Evolutionary conservation across 2,113 vertebrate genomes (phyloP).

Genomic region (Myotis brandtii): DNA sequence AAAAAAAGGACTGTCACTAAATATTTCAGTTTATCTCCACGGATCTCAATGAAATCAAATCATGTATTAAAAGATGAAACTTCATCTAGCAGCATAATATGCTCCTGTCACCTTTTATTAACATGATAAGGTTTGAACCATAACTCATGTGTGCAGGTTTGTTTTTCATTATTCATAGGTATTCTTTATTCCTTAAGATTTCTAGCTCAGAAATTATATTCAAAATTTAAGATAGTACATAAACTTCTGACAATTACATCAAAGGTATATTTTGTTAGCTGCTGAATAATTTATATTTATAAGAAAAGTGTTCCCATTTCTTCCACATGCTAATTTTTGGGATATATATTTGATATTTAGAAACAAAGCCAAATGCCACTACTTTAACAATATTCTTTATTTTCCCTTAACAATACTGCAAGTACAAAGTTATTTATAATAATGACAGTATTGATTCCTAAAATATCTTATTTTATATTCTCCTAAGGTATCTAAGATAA

Average conservation of each 20-base stretch:
- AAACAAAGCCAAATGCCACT: neutral
- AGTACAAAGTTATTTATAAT: neutral
- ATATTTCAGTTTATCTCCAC: slow-evolving; percentile 75
- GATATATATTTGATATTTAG: neutral
- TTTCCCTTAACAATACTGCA: neutral
- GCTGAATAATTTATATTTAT: neutral
- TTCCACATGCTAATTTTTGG: neutral
- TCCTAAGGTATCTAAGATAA: neutral
- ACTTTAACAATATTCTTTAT: neutral
- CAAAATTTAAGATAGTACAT: neutral
- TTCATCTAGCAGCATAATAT: slow-evolving; percentile 74
- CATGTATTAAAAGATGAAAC: slow-evolving; percentile 72
- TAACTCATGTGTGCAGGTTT: slow-evolving; percentile 70
- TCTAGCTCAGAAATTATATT: slow-evolving; percentile 31
- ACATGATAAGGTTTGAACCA: slow-evolving; percentile 73
- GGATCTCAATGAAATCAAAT: slow-evolving; percentile 74
- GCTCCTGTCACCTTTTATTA: slow-evolving; percentile 71
- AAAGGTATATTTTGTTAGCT: neutral
- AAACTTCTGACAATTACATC: neutral
- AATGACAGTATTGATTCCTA: neutral
- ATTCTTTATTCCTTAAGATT: slow-evolving; percentile 55
- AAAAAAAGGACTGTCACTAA: slow-evolving; percentile 73
- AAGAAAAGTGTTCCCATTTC: neutral
- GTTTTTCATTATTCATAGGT: slow-evolving; percentile 66
- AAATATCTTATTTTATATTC: neutral